Conservation (phyloP, 2,113 vertebrate genomes). For the Amia ocellicauda region DNA sequence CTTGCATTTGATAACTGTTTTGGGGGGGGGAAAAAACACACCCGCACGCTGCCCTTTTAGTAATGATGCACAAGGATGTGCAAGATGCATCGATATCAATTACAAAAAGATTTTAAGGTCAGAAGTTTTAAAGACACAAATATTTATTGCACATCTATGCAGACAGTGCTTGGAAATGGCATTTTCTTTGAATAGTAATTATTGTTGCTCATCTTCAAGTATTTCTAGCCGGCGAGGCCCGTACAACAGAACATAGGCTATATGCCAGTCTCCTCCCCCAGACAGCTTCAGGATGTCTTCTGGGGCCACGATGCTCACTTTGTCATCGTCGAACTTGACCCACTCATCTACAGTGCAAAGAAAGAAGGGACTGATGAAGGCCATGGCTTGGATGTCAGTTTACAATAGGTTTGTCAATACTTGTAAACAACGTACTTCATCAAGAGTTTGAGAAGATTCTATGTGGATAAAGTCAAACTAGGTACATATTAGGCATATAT, state of each 20-base stretch:
- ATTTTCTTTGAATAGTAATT: conserved; percentile 53
- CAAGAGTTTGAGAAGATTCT: too few species aligned
- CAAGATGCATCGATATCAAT: conserved; percentile 53
- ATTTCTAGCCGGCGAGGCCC: conserved; percentile 89
- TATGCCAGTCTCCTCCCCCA: conserved; percentile 97
- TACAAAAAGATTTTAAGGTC: conserved; percentile 54
- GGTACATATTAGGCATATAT: too few species aligned
- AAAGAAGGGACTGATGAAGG: conserved; percentile 12
- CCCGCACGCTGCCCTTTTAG: too few species aligned
- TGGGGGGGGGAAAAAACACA: too few species aligned
- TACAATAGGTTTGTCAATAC: too few species aligned
- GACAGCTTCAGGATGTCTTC: conserved; percentile 96
- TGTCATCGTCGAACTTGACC: conserved; percentile 98
- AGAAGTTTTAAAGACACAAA: conserved; percentile 69
- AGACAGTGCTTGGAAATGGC: conserved; percentile 76
- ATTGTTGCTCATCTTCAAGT: conserved; percentile 74
- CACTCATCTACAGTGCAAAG: conserved; percentile 80
- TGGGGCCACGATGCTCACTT: conserved; percentile 93
- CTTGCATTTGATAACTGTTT: too few species aligned
- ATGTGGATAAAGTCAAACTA: too few species aligned
- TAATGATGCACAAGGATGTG: conserved; percentile 42
- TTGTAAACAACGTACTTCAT: too few species aligned
- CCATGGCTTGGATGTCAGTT: too few species aligned
- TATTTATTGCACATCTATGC: conserved; percentile 95
- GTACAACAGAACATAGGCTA: conserved; percentile 96